Evolutionary conservation across 2,888 invertebrate species (phyloP), one percentile per base, ranked within the genome.

Genomic region (Pogonocherus hispidulus): DNA sequence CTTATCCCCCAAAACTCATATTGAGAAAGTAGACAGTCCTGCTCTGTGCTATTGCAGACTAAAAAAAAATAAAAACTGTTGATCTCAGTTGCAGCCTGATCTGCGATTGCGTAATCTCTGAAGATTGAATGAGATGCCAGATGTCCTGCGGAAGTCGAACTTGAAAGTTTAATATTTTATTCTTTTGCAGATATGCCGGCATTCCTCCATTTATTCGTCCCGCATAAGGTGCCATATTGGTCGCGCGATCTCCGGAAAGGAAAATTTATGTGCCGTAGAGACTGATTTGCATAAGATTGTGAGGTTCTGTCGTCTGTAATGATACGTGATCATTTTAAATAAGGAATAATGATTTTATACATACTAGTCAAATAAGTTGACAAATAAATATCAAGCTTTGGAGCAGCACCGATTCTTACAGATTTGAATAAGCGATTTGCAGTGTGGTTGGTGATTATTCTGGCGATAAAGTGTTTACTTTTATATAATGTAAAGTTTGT

Each of bases 161-260:
- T 41, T 41, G 41, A 41, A 41, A 41, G 41, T 41, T 41, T n/a
- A 41, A 41, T 16, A 41, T 41, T 41, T 41, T 16, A 41, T 41
- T 41, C 41, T 41, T 41, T 41, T 41, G 14, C n/a, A 41, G 41
- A 41, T 41, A 41, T 32, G 32, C 32, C 32, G 41, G 14, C 27
- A 14, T 16, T 0, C 5, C n/a, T 14, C 2, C 41, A 11, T 41
- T 41, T 41, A 41, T 41, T 16, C 41, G 14, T 41, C 41, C 41
- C 41, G 41, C 41, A 41, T 41, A 41, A 41, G 41, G 41, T 41
- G 41, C 41, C 41, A 41, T 41, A 41, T 41, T 41, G 41, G 41
- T 14, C 16, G 41, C 41, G 16, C n/a, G 41, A 11, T 32, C 32
- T 32, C 9, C 41, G 41, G 41, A 41, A 41, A 41, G 41, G 16